Evolutionary conservation across 2,797 vertebrate species (phyloP).

Genomic region (Pseudopleuronectes americanus): DNA sequence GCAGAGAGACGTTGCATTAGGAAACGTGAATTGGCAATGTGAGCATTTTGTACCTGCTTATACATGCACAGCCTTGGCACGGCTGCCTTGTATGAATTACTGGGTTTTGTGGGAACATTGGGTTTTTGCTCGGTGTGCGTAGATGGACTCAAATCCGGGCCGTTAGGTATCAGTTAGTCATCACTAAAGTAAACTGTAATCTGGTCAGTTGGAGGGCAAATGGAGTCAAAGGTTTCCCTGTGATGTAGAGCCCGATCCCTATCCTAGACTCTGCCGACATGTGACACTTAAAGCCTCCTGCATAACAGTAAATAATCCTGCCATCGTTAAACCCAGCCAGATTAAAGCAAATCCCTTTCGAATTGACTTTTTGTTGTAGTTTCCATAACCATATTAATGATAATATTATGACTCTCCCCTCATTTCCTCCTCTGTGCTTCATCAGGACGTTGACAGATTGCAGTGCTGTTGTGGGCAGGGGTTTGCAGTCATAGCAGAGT

Average conservation of each 20-base stretch:
- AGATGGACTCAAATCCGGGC: slow-evolving; percentile 24
- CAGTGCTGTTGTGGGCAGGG: neutral
- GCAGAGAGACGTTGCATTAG: neutral
- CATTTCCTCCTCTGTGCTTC: slow-evolving; percentile 17
- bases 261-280: slow-evolving; percentile 68
- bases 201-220: slow-evolving; percentile 70
- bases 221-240: slow-evolving; percentile 60
- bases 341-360: slow-evolving; percentile 81
- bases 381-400: slow-evolving; percentile 78
- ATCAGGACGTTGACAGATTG: slow-evolving; percentile 44
- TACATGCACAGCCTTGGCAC: neutral
- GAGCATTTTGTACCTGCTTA: slow-evolving; percentile 9
- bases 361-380: slow-evolving; percentile 78
- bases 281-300: slow-evolving; percentile 80
- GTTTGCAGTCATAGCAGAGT: neutral
- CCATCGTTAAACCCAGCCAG: slow-evolving; percentile 76
- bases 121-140: neutral
- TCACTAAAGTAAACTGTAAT: slow-evolving; percentile 60
- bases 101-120: neutral
- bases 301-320: slow-evolving; percentile 82
- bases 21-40: neutral
- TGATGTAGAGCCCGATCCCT: slow-evolving; percentile 50
- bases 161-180: slow-evolving; percentile 50
- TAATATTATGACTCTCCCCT: slow-evolving; percentile 62
- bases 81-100: neutral